These are phyloP conservation scores for Characodon lateralis DNA, from an alignment of 2,797 vertebrate species.

Conservation along the genomic window DNA sequence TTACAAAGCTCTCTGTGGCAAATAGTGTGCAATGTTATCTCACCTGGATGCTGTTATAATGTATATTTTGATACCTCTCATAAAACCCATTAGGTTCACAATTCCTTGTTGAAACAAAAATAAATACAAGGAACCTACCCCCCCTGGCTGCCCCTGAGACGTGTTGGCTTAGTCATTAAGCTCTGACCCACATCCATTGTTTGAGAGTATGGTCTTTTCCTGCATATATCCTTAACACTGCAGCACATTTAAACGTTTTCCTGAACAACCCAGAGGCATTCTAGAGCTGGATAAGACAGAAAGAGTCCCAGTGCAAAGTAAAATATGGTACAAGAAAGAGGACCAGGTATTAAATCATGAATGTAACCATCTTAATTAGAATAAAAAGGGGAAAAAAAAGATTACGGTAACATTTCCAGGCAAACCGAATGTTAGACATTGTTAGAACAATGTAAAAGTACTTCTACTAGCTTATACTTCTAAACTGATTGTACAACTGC, in stretches of 20 bases:
- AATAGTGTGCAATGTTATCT: neutral
- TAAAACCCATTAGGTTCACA: neutral
- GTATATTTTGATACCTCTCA: neutral
- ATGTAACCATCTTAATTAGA: neutral
- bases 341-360: neutral
- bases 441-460: too few species aligned
- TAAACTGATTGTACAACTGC: too few species aligned
- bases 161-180: constrained; percentile 36
- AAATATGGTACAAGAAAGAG: neutral
- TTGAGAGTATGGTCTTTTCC: constrained; percentile 5
- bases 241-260: constrained; percentile 12
- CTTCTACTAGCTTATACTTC: too few species aligned
- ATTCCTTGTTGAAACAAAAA: neutral
- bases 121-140: neutral
- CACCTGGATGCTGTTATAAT: neutral
- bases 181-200: constrained; percentile 57
- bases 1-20: neutral
- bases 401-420: too few species aligned
- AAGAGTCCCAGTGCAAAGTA: neutral
- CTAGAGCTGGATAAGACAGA: neutral
- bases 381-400: too few species aligned
- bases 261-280: neutral
- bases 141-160: constrained; percentile 15
- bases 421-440: too few species aligned
- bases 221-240: neutral